Percentiles rank a stretch among this genome's conserved stretches.
These are phyloP conservation scores for Drosophila pachea DNA, from an alignment of 1,140 invertebrate species.

Conservation along the genomic window DNA sequence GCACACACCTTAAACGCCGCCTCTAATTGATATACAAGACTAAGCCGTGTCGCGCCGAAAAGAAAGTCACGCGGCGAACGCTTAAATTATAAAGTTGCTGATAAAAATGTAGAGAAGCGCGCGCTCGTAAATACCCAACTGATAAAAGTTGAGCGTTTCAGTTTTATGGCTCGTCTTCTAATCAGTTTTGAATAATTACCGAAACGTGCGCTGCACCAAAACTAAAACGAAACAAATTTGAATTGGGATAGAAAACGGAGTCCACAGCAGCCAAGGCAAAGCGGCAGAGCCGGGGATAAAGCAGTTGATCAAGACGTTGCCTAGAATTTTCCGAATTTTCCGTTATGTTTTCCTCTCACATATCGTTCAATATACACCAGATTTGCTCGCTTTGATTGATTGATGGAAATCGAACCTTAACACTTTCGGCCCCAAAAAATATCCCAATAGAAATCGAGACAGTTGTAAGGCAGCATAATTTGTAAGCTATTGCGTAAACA, in stretches of 20 bases:
- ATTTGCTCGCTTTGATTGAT: neutral
- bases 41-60: slow-evolving; percentile 12
- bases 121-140: slow-evolving; percentile 39
- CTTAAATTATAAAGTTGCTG: slow-evolving; percentile 55
- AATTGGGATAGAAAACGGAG: neutral
- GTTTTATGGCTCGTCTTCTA: slow-evolving; percentile 58
- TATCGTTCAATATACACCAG: neutral
- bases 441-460: neutral
- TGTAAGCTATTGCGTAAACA: slow-evolving; percentile 50
- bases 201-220: slow-evolving; percentile 42
- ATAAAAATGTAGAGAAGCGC: slow-evolving; percentile 45
- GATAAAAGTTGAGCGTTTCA: slow-evolving; percentile 61
- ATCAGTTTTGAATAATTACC: slow-evolving; percentile 73
- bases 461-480: slow-evolving; percentile 22
- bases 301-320: too few relatives aligned
- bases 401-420: neutral
- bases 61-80: slow-evolving; percentile 58
- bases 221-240: neutral
- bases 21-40: slow-evolving; percentile 61
- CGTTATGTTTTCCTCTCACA: neutral
- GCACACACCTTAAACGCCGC: slow-evolving; percentile 49
- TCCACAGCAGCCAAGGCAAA: too few relatives aligned
- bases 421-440: neutral
- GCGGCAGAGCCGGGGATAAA: too few relatives aligned
- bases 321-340: too few relatives aligned